Conservation (phyloP, 2,888 invertebrate genomes). For the Hemicrepidius hirtus region DNA sequence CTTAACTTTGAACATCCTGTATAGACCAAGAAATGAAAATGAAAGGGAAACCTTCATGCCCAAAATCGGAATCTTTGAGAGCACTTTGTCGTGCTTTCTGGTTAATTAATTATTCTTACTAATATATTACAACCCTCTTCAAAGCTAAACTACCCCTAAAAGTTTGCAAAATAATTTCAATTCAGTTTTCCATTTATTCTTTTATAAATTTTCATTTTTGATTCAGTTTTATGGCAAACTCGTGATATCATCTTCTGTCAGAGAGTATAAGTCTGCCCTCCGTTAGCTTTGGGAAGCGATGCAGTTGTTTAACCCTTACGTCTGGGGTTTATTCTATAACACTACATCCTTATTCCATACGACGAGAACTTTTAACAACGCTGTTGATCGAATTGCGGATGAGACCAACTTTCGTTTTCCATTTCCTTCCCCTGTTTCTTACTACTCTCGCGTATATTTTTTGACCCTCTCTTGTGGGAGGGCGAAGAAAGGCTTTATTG, state of each 20-base stretch:
- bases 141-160: too few species aligned
- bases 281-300: slow-evolving; percentile 19
- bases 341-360: slow-evolving; percentile 38
- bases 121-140: too few species aligned
- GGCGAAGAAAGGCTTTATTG: slow-evolving; percentile 17
- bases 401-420: slow-evolving; percentile 27
- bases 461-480: slow-evolving; percentile 5
- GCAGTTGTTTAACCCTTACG: slow-evolving; percentile 23
- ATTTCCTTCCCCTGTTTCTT: slow-evolving; percentile 13
- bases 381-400: slow-evolving; percentile 41
- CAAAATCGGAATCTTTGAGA: too few species aligned
- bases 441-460: neutral
- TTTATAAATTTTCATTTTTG: too few species aligned
- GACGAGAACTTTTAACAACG: slow-evolving; percentile 33
- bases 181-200: too few species aligned
- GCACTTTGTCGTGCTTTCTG: too few species aligned
- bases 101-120: too few species aligned
- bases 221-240: too few species aligned
- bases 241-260: neutral
- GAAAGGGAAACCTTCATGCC: too few species aligned
- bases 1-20: too few species aligned
- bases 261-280: neutral
- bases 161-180: too few species aligned
- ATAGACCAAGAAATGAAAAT: too few species aligned
- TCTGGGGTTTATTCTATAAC: slow-evolving; percentile 34